These are phyloP conservation scores for Ladona fulva DNA, from an alignment of 1,140 invertebrate genomes.

Conservation along the genomic window DNA sequence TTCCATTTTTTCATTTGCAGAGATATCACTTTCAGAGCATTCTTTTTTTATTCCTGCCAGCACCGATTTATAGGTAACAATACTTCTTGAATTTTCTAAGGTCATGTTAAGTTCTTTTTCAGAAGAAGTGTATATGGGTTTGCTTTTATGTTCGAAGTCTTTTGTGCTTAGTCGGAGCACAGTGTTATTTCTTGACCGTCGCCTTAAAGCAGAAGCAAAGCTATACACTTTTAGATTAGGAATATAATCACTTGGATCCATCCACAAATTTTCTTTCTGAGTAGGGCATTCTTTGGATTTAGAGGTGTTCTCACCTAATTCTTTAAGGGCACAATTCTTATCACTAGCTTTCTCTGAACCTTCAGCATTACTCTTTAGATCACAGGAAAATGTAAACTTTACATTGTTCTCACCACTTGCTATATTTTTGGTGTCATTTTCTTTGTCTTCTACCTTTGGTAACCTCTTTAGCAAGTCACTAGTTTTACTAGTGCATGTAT, in stretches of 20 bases:
- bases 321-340: no score
- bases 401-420: not conserved
- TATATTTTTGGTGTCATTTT: not conserved
- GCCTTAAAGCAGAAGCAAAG: not conserved
- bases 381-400: not conserved
- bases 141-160: not conserved
- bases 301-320: no score
- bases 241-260: not conserved
- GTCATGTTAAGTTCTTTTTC: not conserved
- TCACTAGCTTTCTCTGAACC: not conserved
- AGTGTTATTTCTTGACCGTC: not conserved
- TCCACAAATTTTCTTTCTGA: not conserved
- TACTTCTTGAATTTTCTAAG: not conserved
- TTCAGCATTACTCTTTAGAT: not conserved
- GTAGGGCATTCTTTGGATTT: not conserved
- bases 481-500: not conserved
- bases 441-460: not conserved
- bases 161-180: not conserved
- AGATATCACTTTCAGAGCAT: not conserved
- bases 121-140: not conserved
- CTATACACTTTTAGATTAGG: not conserved
- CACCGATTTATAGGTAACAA: not conserved
- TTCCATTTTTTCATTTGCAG: not conserved
- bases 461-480: not conserved
- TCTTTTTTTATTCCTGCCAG: not conserved